Percentiles rank a stretch among this genome's conserved stretches.
phyloP scores from a whole-genome alignment of 2,888 invertebrate species.

The Pediacus dermestoides region DNA sequence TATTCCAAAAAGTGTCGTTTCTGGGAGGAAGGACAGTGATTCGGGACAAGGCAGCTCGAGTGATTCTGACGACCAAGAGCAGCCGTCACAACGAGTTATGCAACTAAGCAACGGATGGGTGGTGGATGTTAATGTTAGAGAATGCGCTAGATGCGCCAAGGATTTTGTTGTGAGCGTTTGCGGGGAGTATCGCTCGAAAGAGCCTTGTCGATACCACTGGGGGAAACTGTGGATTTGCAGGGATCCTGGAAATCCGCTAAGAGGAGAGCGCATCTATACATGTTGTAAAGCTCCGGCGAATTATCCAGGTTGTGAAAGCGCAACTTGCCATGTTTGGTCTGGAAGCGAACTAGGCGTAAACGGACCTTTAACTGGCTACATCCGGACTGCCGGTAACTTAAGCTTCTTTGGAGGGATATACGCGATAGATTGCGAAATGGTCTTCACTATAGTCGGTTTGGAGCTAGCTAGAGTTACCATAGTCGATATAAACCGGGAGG shows the following conservation, averaged over 20 bases:
- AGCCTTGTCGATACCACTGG: constrained; percentile 85
- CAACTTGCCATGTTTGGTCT: constrained; percentile 73
- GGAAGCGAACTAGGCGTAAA: constrained; percentile 63
- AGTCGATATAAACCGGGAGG: constrained; percentile 66
- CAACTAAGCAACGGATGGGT: neutral
- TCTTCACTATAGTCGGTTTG: constrained; percentile 80
- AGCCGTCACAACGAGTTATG: neutral
- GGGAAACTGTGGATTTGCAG: constrained; percentile 63
- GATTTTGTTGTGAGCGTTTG: constrained; percentile 65
- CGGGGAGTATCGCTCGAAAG: constrained; percentile 68
- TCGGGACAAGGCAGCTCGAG: no score
- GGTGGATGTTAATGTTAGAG: no score
- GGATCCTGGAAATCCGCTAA: no score
- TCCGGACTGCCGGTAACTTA: constrained; percentile 44
- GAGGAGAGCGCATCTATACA: no score
- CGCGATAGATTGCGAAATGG: constrained; percentile 97
- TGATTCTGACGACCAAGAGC: neutral
- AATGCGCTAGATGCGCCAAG: constrained; percentile 71
- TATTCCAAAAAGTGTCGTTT: no score
- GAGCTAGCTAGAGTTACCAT: constrained; percentile 88
- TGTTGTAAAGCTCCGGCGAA: no score
- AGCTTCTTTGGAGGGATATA: constrained; percentile 66
- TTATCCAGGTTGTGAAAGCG: constrained; percentile 65
- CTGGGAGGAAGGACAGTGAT: no score
- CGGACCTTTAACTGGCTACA: constrained; percentile 57